Evolutionary conservation across 2,888 invertebrate genomes (phyloP).

Genomic region (Petrolisthes manimaculis): DNA sequence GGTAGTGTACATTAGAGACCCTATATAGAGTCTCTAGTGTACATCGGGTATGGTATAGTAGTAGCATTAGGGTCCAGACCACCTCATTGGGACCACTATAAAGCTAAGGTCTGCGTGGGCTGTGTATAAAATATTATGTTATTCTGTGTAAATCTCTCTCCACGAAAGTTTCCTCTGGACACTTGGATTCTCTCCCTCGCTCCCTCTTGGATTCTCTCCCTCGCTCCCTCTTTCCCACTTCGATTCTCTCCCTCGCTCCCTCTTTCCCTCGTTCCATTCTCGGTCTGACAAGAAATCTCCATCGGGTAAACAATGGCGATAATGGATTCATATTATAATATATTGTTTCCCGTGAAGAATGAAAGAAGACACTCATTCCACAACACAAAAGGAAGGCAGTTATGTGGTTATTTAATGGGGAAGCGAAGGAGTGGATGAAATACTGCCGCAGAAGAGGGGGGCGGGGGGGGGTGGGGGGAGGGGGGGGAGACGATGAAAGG

Average conservation of each 20-base stretch:
- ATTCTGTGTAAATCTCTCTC: slow-evolving; percentile 1
- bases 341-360: too few species aligned
- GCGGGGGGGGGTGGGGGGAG: not conserved
- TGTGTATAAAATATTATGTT: not conserved
- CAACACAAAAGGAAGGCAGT: not conserved
- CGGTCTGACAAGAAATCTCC: too few species aligned
- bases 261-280: not conserved
- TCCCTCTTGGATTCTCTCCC: not conserved
- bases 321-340: too few species aligned
- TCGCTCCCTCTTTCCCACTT: slow-evolving; percentile 4
- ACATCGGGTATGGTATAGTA: too few species aligned
- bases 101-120: not conserved
- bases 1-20: too few species aligned
- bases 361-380: too few species aligned
- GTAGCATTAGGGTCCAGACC: too few species aligned
- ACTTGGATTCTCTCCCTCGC: not conserved
- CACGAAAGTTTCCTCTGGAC: not conserved
- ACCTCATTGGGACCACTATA: too few species aligned
- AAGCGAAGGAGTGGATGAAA: not conserved
- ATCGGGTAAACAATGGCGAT: too few species aligned
- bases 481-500: not conserved
- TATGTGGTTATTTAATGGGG: not conserved
- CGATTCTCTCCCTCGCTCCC: slow-evolving; percentile 2
- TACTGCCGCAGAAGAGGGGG: too few species aligned
- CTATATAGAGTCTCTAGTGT: too few species aligned